Evolutionary conservation across 2,888 invertebrate species (phyloP).

Genomic region (Cabera pusaria): DNA sequence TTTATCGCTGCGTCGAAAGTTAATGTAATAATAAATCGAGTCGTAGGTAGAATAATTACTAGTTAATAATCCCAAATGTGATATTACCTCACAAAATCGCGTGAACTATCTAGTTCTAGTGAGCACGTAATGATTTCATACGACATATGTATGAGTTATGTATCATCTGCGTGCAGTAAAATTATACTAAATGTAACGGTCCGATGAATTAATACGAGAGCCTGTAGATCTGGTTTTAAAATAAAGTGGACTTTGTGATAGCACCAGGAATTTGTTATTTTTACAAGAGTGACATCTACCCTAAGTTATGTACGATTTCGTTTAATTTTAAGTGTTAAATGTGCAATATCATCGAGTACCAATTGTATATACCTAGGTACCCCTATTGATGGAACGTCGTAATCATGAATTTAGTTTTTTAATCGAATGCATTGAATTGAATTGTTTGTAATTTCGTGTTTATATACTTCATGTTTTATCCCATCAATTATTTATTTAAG

Average conservation of each 20-base stretch:
- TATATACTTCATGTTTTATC: conserved; percentile 50
- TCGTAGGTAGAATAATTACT: conserved; percentile 63
- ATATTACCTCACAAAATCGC: conserved; percentile 59
- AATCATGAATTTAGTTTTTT: conserved; percentile 45
- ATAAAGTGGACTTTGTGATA: conserved; percentile 37
- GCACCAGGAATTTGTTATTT: conserved; percentile 46
- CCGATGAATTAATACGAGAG: conserved; percentile 8
- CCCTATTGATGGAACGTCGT: conserved; percentile 40
- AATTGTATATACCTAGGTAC: conserved; percentile 64
- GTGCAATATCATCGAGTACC: conserved; percentile 72
- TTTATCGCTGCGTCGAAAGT: conserved; percentile 2
- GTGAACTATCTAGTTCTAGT: conserved; percentile 10
- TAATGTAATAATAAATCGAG: conserved; percentile 4
- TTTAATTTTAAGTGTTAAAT: conserved; percentile 76
- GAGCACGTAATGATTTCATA: conserved; percentile 4
- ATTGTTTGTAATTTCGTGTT: conserved; percentile 44
- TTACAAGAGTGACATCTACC: conserved; percentile 52
- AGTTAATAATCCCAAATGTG: conserved; percentile 59
- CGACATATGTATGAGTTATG: conserved; percentile 1
- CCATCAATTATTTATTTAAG: conserved; percentile 71
- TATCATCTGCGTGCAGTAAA: no score
- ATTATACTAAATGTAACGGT: not conserved
- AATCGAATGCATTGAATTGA: conserved; percentile 44
- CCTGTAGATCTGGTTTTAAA: conserved; percentile 37
- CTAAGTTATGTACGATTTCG: conserved; percentile 57